Conservation (phyloP, 1,140 invertebrate genomes). For the Charaxes varanes region DNA sequence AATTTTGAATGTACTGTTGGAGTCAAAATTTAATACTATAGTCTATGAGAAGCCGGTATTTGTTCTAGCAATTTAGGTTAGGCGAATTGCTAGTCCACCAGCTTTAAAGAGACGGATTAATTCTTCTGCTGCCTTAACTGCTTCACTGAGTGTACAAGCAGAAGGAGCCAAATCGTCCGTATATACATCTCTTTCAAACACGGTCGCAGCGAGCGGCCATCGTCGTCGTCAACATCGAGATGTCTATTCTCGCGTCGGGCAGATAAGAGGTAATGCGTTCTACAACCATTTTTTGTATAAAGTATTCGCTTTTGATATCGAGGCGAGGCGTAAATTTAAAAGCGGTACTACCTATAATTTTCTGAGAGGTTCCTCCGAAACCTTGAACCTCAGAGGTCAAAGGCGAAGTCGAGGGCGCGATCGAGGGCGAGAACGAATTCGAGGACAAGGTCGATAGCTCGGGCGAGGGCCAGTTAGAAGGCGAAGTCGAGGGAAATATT, state of each 20-base stretch:
- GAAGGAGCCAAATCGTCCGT: constrained; percentile 17
- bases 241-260: no score
- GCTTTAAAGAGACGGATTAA: constrained; percentile 19
- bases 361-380: constrained; percentile 9
- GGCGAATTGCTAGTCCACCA: constrained; percentile 16
- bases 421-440: no score
- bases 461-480: no score
- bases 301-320: constrained; percentile 3
- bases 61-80: constrained; percentile 9
- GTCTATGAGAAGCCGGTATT: constrained; percentile 11
- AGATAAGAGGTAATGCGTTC: constrained; percentile 4
- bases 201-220: constrained; percentile 1
- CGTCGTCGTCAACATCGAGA: constrained; percentile 2
- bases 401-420: no score
- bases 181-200: constrained; percentile 11
- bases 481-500: no score
- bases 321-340: constrained; percentile 10
- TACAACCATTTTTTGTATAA: constrained; percentile 7
- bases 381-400: no score
- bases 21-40: constrained; percentile 8
- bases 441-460: no score
- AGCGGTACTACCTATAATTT: constrained; percentile 4
- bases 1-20: constrained; percentile 14
- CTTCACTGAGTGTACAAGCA: constrained; percentile 10
- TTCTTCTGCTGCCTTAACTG: constrained; percentile 12